These are phyloP conservation scores for Patella pellucida DNA, from an alignment of 2,888 invertebrate genomes.

Conservation along the genomic window DNA sequence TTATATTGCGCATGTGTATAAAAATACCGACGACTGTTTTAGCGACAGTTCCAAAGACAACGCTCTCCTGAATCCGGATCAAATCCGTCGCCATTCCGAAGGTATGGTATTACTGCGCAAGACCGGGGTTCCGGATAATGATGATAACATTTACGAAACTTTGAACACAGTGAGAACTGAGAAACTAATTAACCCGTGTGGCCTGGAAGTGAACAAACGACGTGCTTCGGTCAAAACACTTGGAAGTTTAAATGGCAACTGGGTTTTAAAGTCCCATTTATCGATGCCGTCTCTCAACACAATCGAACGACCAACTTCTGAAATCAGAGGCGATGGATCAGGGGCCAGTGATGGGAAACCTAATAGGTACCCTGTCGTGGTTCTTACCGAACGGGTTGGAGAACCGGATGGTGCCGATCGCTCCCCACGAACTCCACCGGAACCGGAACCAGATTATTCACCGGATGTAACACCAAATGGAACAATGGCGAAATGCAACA, in stretches of 20 bases:
- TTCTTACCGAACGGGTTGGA: neutral
- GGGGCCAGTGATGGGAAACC: no score
- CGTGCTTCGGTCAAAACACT: neutral
- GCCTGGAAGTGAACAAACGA: neutral
- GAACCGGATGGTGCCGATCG: neutral
- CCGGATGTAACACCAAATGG: slow-evolving; percentile 13
- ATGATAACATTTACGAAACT: slow-evolving; percentile 2
- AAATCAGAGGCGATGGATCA: neutral
- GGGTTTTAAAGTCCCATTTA: neutral
- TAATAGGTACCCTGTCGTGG: no score
- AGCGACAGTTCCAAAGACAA: neutral
- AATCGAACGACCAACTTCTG: neutral
- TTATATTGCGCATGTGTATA: slow-evolving; percentile 2
- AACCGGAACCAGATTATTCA: slow-evolving; percentile 26
- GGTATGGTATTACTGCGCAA: neutral
- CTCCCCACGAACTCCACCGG: neutral
- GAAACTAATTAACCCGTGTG: neutral
- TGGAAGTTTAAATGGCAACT: neutral
- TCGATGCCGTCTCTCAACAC: neutral
- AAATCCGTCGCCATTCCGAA: neutral
- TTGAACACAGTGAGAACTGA: neutral
- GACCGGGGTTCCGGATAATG: neutral
- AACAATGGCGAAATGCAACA: slow-evolving; percentile 20
- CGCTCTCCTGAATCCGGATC: neutral
- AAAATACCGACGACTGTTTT: neutral